Evolutionary conservation across 2,888 invertebrate species (phyloP), one percentile per base, ranked within the genome.

Genomic region (Morpho achilles): DNA sequence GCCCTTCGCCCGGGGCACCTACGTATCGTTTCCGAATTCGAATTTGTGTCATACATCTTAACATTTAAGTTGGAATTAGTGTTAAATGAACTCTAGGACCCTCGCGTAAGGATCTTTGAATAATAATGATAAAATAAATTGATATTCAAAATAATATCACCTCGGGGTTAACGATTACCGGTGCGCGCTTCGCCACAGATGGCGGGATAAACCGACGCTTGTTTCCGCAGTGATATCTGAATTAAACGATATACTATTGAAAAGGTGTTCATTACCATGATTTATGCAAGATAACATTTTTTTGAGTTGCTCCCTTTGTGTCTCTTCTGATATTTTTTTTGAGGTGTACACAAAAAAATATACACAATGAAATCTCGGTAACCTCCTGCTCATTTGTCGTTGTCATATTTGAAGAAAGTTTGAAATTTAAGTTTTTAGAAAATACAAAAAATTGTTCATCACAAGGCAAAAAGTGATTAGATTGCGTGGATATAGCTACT

Each of bases 221-320:
- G 88, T 88, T 89, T 90, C 90, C 90, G 89, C 88, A 89, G 86
- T 90, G 89, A 90, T 90, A 89, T 90, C 89, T 88, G 89, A 90
- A 89, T 90, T 89, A 87, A 88, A 87, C 85, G 82, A 87, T 85
- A 88, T 87, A 83, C 84, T 80, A 79, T 82, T 87, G 80, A 82
- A 89, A 90, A 90, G 89, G 89, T 89, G 89, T 84, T 88, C 88
- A 88, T 89, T 90, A 87, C 79, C 86, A 89, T 89, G 89, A 89
- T 88, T 88, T 85, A 89, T 88, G 83, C 86, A 84, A 86, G 85
- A 86, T 84, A 81, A 84, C 80, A 81, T 84, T 84, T 85, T 62
- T 80, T 84, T 69, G 56, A 58, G 61, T 59, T 59, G 58, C 56
- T 54, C 61, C 59, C 53, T 58, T 64, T 66, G 64, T 59, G 62